Conservation (phyloP, 2,888 invertebrate genomes). For the Rambutsinella grinnellia region DNA sequence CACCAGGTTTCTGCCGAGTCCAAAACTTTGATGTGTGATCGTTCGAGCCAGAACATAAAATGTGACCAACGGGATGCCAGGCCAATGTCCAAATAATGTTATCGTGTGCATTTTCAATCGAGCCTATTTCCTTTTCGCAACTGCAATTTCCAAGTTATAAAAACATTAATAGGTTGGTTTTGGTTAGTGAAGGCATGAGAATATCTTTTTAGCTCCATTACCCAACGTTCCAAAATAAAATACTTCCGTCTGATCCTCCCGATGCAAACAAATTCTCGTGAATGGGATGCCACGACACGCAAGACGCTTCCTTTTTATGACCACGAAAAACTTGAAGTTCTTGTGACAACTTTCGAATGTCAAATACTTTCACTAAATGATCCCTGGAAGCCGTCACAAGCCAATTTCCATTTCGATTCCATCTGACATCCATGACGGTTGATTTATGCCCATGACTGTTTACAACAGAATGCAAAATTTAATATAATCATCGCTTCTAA, state of each 20-base stretch:
- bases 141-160: constrained; percentile 71
- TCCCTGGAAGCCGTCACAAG: constrained; percentile 97
- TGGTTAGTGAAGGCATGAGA: constrained; percentile 66
- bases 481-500: too few species aligned
- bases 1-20: constrained; percentile 98
- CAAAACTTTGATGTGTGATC: constrained; percentile 99
- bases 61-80: constrained; percentile 99
- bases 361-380: constrained; percentile 97
- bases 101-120: constrained; percentile 98
- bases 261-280: constrained; percentile 98
- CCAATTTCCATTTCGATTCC: constrained; percentile 99
- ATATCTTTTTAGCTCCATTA: too few species aligned
- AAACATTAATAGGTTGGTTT: not conserved
- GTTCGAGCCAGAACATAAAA: constrained; percentile 99
- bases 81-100: constrained; percentile 99
- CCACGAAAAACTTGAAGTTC: constrained; percentile 98
- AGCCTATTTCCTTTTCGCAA: constrained; percentile 97
- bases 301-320: constrained; percentile 98
- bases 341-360: constrained; percentile 93
- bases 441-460: constrained; percentile 96
- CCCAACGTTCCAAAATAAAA: constrained; percentile 99
- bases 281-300: constrained; percentile 97
- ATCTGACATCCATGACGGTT: constrained; percentile 98
- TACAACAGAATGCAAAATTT: constrained; percentile 29
- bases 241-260: constrained; percentile 98